Evolutionary conservation across 2,797 vertebrate species (phyloP).

Genomic region (Myotis findleyi): DNA sequence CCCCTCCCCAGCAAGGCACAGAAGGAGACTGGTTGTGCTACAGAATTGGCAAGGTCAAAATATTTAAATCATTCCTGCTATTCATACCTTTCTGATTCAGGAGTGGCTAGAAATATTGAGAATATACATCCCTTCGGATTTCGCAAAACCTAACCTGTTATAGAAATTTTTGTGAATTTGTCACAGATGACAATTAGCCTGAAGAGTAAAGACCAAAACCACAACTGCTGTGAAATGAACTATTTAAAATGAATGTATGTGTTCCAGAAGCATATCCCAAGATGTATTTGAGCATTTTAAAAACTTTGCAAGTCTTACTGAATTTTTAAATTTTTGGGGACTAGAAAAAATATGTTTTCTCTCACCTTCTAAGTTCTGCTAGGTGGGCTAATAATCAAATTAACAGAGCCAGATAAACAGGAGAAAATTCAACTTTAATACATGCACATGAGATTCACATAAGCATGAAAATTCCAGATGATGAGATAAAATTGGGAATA

Average conservation of each 20-base stretch:
- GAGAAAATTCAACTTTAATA: background rate
- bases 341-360: background rate
- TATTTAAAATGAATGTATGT: background rate
- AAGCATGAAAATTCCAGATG: background rate
- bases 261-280: background rate
- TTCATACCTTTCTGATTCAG: background rate
- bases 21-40: background rate
- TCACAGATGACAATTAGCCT: background rate
- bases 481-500: background rate
- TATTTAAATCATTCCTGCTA: background rate
- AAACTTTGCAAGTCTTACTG: background rate
- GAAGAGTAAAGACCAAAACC: background rate
- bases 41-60: slow-evolving; percentile 5
- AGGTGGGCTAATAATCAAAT: background rate
- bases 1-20: background rate
- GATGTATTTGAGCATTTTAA: slow-evolving; percentile 8
- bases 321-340: background rate
- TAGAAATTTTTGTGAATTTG: slow-evolving; percentile 32
- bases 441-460: background rate
- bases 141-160: background rate
- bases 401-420: background rate
- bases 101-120: slow-evolving; percentile 55
- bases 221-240: background rate
- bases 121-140: slow-evolving; percentile 38
- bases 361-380: background rate